Evolutionary conservation across 2,888 invertebrate species (phyloP).

Genomic region (Cheilosia vernalis): DNA sequence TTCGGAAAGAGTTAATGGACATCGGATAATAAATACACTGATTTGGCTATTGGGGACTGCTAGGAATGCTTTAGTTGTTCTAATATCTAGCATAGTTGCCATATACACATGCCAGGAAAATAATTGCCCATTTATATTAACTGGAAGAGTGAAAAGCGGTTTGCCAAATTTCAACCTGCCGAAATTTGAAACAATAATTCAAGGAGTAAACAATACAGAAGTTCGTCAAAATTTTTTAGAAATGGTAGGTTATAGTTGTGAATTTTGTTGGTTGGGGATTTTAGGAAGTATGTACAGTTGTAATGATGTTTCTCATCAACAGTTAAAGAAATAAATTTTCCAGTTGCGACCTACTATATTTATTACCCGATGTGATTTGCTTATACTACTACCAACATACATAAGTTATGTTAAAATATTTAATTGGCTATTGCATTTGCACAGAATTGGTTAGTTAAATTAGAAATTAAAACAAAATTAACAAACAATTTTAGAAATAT

Average conservation of each 20-base stretch:
- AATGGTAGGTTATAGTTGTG: slow-evolving; percentile 77
- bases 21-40: slow-evolving; percentile 85
- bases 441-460: too few species aligned
- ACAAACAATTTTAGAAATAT: too few species aligned
- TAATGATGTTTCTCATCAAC: too few species aligned
- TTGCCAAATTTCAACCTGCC: slow-evolving; percentile 88
- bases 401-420: too few species aligned
- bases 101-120: slow-evolving; percentile 84
- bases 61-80: slow-evolving; percentile 92
- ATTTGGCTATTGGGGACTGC: slow-evolving; percentile 92
- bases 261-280: too few species aligned
- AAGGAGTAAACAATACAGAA: slow-evolving; percentile 79
- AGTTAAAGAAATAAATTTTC: too few species aligned
- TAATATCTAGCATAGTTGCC: slow-evolving; percentile 86
- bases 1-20: slow-evolving; percentile 66
- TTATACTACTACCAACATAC: too few species aligned
- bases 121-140: slow-evolving; percentile 88
- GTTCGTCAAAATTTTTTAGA: slow-evolving; percentile 79
- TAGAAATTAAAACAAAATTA: too few species aligned
- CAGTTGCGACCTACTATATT: too few species aligned
- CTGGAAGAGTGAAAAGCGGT: slow-evolving; percentile 88
- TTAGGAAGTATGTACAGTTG: too few species aligned
- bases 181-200: slow-evolving; percentile 87
- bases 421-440: too few species aligned
- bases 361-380: too few species aligned